These are phyloP conservation scores for Sweltsa coloradensis DNA, from an alignment of 1,140 invertebrate genomes.

Conservation along the genomic window DNA sequence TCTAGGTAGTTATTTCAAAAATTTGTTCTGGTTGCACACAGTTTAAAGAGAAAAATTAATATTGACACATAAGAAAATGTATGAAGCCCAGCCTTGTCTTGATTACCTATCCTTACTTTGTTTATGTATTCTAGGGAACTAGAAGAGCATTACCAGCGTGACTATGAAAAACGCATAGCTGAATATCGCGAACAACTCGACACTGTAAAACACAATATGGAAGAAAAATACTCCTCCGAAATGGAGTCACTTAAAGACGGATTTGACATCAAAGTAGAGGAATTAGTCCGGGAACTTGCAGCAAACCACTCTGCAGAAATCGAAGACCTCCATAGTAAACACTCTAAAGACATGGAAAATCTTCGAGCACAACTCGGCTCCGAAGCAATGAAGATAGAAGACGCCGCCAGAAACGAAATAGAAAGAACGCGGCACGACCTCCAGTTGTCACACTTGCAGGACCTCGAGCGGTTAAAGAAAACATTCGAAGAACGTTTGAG, in stretches of 20 bases:
- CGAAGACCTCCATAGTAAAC: conserved; percentile 12
- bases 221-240: conserved; percentile 18
- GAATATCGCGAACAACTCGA: conserved; percentile 10
- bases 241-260: conserved; percentile 25
- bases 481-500: not conserved
- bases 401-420: not conserved
- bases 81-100: too few species aligned
- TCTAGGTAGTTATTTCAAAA: too few species aligned
- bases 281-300: conserved; percentile 20
- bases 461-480: not conserved
- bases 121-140: too few species aligned
- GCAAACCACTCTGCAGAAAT: conserved; percentile 1
- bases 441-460: not conserved
- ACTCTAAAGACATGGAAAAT: conserved; percentile 12
- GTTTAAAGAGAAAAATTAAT: too few species aligned
- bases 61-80: too few species aligned
- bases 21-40: too few species aligned
- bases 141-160: conserved; percentile 9
- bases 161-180: conserved; percentile 4
- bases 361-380: conserved; percentile 7
- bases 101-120: too few species aligned
- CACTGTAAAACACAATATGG: conserved; percentile 16
- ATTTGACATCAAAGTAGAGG: conserved; percentile 34
- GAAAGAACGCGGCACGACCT: not conserved
- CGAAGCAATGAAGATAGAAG: not conserved